Base-by-base conservation (phyloP, 2,888 invertebrate species). In the Drosophila neutralis region DNA sequence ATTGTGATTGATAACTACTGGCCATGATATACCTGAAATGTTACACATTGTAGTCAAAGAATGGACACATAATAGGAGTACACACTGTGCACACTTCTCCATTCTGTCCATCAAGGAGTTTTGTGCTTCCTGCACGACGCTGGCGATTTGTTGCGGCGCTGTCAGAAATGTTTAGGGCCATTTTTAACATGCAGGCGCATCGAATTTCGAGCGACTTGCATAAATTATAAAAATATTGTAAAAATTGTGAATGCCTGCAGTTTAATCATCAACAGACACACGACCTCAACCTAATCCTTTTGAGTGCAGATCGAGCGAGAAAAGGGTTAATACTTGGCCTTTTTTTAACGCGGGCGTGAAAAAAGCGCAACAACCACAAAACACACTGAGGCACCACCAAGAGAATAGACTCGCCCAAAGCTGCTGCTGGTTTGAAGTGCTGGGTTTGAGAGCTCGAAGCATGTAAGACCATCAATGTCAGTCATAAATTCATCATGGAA, bases 401-500 rank as follows among this genome's bases (percentile, higher is more conserved):
- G 31, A 40, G 48, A 54, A 60, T 49, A 49, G 69, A 73, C 69
- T 59, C 74, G 56, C 70, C 79, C 72, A 68, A 4, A 8, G 15
- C 63, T 64, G 75, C 52, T 74, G 70, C 74, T 88, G 86, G 73
- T 76, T 65, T 82, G 66, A 83, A 87, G 87, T 76, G 73, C 74
- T 57, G 49, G 49, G 29, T 31, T 49, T 64, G 42, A 54, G 53
- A 35, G 63, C 29, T 31, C 18, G 59, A 42, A 57, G 62, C 66
- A 69, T 56, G 42, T 67, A 29, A 63, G 71, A 59, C 73, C 90
- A 90, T 87, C 87, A 87, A 87, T 90, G 90, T 82, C 87, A 89
- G 88, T 82, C 90, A 89, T 87, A 87, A 87, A 90, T 90, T 90
- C 90, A 87, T 87, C 87, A 87, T 74, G 90, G 81, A 87, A 87